These are phyloP conservation scores for Neocloeon triangulifer DNA, from an alignment of 1,140 invertebrate species.

Conservation along the genomic window DNA sequence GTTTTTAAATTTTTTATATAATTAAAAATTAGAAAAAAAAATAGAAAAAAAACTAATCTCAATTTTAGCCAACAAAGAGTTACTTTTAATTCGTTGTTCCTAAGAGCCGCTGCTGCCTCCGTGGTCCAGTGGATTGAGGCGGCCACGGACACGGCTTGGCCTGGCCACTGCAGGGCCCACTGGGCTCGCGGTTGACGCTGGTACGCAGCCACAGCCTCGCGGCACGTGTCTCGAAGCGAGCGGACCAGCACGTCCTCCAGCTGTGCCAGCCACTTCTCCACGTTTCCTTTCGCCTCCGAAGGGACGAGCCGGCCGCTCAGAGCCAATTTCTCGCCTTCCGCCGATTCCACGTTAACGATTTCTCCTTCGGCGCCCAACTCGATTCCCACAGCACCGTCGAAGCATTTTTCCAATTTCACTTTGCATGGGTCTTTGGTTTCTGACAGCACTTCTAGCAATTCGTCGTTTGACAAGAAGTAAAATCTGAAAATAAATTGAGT, in stretches of 20 bases:
- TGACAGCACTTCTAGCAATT: constrained; percentile 80
- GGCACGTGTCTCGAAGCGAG: constrained; percentile 54
- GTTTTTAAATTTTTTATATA: no score
- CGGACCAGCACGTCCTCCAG: constrained; percentile 72
- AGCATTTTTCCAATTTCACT: constrained; percentile 89
- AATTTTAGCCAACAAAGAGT: no score
- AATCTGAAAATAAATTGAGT: no score
- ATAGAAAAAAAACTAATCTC: no score
- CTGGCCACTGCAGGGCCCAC: constrained; percentile 74
- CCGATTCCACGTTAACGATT: constrained; percentile 74
- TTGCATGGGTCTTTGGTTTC: constrained; percentile 80
- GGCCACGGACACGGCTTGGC: constrained; percentile 66
- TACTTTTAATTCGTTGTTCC: no score
- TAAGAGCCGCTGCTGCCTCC: constrained; percentile 56
- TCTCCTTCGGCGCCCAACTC: constrained; percentile 58
- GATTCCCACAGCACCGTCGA: constrained; percentile 57
- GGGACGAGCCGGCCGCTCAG: constrained; percentile 62
- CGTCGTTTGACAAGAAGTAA: constrained; percentile 93
- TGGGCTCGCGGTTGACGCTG: constrained; percentile 26
- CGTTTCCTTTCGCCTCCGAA: constrained; percentile 72
- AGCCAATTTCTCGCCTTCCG: constrained; percentile 65
- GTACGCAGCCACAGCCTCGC: constrained; percentile 43
- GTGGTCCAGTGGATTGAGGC: constrained; percentile 70
- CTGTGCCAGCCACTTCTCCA: constrained; percentile 83
- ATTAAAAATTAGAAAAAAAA: no score